Percentiles rank a stretch among this genome's conserved stretches.
Conservation (phyloP, 2,888 invertebrate species). For the Netelia inedita region DNA sequence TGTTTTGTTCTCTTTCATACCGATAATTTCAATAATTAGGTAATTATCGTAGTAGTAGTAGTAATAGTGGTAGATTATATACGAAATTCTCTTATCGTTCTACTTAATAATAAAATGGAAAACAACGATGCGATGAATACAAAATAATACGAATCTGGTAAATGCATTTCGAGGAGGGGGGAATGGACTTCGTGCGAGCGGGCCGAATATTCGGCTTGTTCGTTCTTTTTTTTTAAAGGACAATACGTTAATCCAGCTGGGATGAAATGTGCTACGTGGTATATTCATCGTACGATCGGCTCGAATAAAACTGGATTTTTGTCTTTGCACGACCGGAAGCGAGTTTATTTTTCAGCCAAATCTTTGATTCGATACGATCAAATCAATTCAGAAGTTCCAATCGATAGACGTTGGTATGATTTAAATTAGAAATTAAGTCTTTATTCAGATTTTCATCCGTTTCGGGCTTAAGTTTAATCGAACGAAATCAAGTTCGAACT, state of each 20-base stretch:
- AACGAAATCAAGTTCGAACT: too few relatives aligned
- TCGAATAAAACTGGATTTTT: slow-evolving; percentile 7
- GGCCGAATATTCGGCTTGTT: slow-evolving; percentile 2
- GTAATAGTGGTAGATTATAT: slow-evolving; percentile 1
- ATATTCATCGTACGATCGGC: slow-evolving; percentile 28
- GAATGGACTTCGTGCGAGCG: slow-evolving; percentile 28
- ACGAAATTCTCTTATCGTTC: slow-evolving; percentile 45
- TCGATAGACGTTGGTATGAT: too few relatives aligned
- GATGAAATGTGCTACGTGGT: slow-evolving; percentile 31
- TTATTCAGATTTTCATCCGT: too few relatives aligned
- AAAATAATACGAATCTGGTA: slow-evolving; percentile 63
- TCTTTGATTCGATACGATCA: neutral
- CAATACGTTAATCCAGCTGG: neutral
- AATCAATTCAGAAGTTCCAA: neutral
- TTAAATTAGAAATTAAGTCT: too few relatives aligned
- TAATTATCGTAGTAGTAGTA: slow-evolving; percentile 1
- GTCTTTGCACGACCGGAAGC: neutral
- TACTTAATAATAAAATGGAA: slow-evolving; percentile 54
- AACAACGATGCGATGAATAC: slow-evolving; percentile 49
- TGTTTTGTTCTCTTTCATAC: slow-evolving; percentile 21
- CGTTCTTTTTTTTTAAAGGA: slow-evolving; percentile 9
- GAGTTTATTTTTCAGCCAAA: neutral
- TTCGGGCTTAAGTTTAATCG: too few relatives aligned
- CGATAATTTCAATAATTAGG: slow-evolving; percentile 21
- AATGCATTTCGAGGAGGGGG: slow-evolving; percentile 39